Base-by-base conservation (phyloP, 1,140 invertebrate species). In the Scaptomyza graminum region DNA sequence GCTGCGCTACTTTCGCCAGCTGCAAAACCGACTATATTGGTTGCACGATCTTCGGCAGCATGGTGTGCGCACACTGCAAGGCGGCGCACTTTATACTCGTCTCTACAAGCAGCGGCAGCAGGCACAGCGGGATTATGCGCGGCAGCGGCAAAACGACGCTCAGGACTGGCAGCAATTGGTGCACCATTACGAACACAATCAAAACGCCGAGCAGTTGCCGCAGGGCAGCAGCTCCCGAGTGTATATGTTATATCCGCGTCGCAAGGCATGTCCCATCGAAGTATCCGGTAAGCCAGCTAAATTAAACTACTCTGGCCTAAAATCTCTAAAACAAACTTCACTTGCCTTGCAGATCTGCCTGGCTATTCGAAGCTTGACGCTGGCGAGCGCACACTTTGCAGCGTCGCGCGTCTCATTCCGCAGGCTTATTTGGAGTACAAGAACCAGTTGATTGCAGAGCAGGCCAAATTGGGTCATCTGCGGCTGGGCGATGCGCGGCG, bases 361-460 rank as follows among this genome's bases (percentile, higher is more conserved):
- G 95, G 95, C 1, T 97, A 95, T 89, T 95, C 96, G 15, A 95
- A 95, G 76, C 92, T 98, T n/a, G 94, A 92, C 8, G 81, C 93
- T 0, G 93, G 93, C 44, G 97, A 98, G 91, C 95, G 93, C 78
- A 94, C 95, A 34, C 91, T 98, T 4, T 98, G 97, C 90, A 95
- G 96, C 0, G 93, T 92, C 28, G 92, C 94, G 1, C 94, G 97
- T 73, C 90, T 98, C 6, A 90, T 96, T 13, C 97, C 97, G 0
- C 92, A 94, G 62, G 94, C 94, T 7, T 98, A 96, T 91, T 91
- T 97, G 39, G 95, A 96, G 55, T 95, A 97, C 77, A 96, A 96
- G 73, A 93, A 94, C 6, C 92, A 95, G 44, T 90, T 98, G 6
- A 94, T 97, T 18, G 90, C 92, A 1, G 97, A 98, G 85, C 96